Evolutionary conservation across 2,888 invertebrate species (phyloP).

Genomic region (Megalurothrips usitatus): DNA sequence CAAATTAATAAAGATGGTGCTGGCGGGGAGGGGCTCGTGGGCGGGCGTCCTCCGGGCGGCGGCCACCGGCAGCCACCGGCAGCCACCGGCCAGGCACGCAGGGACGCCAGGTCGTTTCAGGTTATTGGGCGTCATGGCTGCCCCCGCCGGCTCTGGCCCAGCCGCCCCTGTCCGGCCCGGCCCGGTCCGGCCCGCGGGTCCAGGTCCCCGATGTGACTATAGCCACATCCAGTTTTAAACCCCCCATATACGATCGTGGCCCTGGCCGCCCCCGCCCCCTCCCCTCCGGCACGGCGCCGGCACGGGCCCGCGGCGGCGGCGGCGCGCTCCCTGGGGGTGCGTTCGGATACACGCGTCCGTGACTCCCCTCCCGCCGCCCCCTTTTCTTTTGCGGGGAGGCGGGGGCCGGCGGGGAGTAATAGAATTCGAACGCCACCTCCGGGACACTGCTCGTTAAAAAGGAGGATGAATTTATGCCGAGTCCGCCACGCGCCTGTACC

Average conservation of each 20-base stretch:
- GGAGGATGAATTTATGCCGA: no score
- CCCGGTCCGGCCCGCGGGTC: not conserved
- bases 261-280: not conserved
- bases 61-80: not conserved
- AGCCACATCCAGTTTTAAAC: slow-evolving; percentile 25
- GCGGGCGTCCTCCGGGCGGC: not conserved
- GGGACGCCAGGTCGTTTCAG: not conserved
- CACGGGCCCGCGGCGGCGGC: not conserved
- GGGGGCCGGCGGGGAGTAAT: no score
- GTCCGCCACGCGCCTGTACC: no score
- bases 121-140: slow-evolving; percentile 8
- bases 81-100: not conserved
- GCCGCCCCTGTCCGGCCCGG: not conserved
- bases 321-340: not conserved
- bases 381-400: no score
- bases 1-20: slow-evolving; percentile 20
- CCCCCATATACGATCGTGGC: slow-evolving; percentile 9
- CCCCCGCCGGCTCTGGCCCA: not conserved
- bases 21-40: not conserved
- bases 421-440: no score
- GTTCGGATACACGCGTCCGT: not conserved
- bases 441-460: no score
- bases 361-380: not conserved
- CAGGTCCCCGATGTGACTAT: slow-evolving; percentile 17
- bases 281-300: not conserved